Percentiles rank a stretch among this genome's conserved stretches.
Evolutionary conservation across 1,140 invertebrate genomes (phyloP).

Genomic region (Conus ventricosus): DNA sequence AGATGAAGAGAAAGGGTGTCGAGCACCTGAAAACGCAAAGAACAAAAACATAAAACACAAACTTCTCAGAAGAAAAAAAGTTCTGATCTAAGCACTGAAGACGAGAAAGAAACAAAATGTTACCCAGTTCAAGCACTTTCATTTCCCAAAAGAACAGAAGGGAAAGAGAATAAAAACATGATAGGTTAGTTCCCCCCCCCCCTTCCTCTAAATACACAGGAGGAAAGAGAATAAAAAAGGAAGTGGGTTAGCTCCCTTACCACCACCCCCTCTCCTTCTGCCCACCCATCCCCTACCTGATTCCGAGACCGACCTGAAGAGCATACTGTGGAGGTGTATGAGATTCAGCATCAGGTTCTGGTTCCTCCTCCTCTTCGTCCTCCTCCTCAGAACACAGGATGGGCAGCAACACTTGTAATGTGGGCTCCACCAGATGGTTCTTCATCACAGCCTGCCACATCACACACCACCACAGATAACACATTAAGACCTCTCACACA

Average conservation of each 20-base stretch:
- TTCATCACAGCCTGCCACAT: conserved; percentile 80
- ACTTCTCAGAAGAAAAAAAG: no score
- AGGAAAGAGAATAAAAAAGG: no score
- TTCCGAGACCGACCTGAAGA: conserved; percentile 76
- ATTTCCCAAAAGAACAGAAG: no score
- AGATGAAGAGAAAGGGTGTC: conserved; percentile 86
- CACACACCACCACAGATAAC: not conserved
- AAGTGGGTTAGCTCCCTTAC: no score
- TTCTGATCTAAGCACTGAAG: no score
- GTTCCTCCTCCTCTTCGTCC: conserved; percentile 80
- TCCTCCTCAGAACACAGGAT: conserved; percentile 79
- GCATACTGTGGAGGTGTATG: conserved; percentile 81
- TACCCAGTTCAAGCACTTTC: no score
- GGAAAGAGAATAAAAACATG: no score
- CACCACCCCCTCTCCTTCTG: no score
- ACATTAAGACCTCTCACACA: not conserved
- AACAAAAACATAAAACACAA: not conserved
- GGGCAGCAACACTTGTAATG: conserved; percentile 82
- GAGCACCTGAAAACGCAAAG: conserved; percentile 76
- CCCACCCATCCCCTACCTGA: not conserved
- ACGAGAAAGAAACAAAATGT: no score
- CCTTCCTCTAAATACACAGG: no score
- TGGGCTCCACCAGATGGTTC: conserved; percentile 83
- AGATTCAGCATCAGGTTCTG: conserved; percentile 77
- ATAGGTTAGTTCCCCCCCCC: no score